Evolutionary conservation across 2,113 vertebrate species (phyloP).

Genomic region (Barnardius zonarius): DNA sequence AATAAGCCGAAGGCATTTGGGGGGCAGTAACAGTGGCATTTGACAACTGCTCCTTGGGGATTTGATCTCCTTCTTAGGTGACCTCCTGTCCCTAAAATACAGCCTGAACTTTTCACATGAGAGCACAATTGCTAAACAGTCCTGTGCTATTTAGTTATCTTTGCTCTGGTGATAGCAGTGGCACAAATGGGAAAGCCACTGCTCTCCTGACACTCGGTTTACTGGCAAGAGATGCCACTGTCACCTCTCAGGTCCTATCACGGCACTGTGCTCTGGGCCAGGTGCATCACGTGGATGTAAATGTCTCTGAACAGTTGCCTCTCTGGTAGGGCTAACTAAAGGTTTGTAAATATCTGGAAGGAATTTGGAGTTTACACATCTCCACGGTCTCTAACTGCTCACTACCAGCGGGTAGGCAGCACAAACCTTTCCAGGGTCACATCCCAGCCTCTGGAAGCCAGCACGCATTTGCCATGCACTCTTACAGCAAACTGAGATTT

Average conservation of each 20-base stretch:
- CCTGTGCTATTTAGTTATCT: background rate
- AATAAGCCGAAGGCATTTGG: background rate
- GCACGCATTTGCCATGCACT: background rate
- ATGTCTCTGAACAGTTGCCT: background rate
- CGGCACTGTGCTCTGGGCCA: background rate
- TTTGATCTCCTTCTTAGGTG: background rate
- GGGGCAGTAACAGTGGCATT: background rate
- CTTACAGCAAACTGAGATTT: background rate
- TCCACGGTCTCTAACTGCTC: background rate
- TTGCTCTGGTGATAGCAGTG: background rate
- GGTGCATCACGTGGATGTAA: background rate
- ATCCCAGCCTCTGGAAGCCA: background rate
- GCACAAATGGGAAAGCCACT: background rate
- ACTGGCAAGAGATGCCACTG: background rate
- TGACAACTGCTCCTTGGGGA: background rate
- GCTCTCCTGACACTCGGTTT: background rate
- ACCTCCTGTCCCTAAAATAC: constrained; percentile 5
- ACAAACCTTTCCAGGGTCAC: background rate
- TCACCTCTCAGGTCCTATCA: background rate
- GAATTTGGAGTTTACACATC: background rate
- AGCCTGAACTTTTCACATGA: background rate
- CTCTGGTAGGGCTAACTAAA: background rate
- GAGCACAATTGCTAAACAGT: background rate
- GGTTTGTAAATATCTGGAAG: background rate
- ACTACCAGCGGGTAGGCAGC: background rate